Percentiles rank a stretch among this genome's conserved stretches.
Conservation (phyloP, 2,888 invertebrate species). For the Baccha elongata region DNA sequence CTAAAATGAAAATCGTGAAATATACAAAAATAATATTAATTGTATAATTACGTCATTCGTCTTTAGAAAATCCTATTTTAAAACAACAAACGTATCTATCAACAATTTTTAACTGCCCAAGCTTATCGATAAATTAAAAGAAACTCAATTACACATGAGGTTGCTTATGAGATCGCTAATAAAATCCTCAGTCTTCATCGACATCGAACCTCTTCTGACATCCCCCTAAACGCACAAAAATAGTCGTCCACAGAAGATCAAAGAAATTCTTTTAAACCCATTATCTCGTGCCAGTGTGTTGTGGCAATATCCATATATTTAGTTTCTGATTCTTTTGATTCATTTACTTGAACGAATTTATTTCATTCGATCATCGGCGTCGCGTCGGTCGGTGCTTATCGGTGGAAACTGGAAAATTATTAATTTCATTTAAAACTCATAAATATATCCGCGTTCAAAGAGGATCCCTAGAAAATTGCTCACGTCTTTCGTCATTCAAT, state of each 20-base stretch:
- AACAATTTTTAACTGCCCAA: conserved; percentile 49
- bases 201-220: neutral
- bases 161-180: conserved; percentile 68
- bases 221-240: neutral
- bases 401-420: conserved; percentile 73
- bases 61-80: too few species aligned
- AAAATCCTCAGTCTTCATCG: conserved; percentile 9
- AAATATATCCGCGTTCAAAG: conserved; percentile 68
- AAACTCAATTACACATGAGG: conserved; percentile 65
- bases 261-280: conserved; percentile 57
- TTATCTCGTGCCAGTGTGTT: conserved; percentile 53
- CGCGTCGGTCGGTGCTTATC: too few species aligned
- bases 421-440: conserved; percentile 73
- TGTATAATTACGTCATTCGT: too few species aligned
- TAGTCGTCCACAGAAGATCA: conserved; percentile 46
- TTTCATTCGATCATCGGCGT: conserved; percentile 62
- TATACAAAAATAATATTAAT: too few species aligned
- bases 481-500: conserved; percentile 65
- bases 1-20: too few species aligned
- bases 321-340: conserved; percentile 53
- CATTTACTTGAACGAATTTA: conserved; percentile 40
- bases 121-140: conserved; percentile 71
- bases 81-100: conserved; percentile 14
- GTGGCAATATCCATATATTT: too few species aligned
- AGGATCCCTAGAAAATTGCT: conserved; percentile 48